Percentiles rank a stretch among this genome's conserved stretches.
Conservation (phyloP, 2,797 vertebrate genomes). For the Paedocypris micromegethes region DNA sequence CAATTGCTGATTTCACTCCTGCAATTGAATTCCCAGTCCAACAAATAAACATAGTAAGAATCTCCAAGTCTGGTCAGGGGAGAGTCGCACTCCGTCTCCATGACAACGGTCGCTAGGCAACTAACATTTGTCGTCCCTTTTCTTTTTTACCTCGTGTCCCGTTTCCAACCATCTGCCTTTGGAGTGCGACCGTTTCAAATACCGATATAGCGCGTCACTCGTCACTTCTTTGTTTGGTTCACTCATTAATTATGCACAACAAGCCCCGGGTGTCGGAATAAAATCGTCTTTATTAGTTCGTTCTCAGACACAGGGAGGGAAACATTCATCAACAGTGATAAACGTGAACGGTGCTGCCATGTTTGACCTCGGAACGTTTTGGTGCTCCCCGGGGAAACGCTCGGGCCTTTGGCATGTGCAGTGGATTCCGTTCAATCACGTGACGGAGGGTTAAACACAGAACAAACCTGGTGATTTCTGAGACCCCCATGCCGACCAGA, state of each 20-base stretch:
- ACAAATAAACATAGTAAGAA: slow-evolving; percentile 61
- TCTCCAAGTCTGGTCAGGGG: slow-evolving; percentile 60
- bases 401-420: slow-evolving; percentile 21
- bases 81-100: slow-evolving; percentile 68
- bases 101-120: slow-evolving; percentile 78
- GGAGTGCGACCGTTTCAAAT: slow-evolving; percentile 56
- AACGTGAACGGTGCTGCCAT: slow-evolving; percentile 50
- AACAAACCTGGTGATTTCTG: not conserved
- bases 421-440: slow-evolving; percentile 12
- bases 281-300: slow-evolving; percentile 38
- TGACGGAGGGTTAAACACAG: slow-evolving; percentile 30
- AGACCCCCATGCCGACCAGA: not conserved
- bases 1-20: slow-evolving; percentile 10
- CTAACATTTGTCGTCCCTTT: slow-evolving; percentile 68
- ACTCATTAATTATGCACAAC: no score
- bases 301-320: slow-evolving; percentile 59
- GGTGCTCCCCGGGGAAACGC: slow-evolving; percentile 53
- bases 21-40: slow-evolving; percentile 33
- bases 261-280: no score
- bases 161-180: slow-evolving; percentile 51
- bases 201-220: slow-evolving; percentile 44
- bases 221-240: not conserved
- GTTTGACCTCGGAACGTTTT: slow-evolving; percentile 52
- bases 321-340: slow-evolving; percentile 54
- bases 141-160: slow-evolving; percentile 56